Evolutionary conservation across 2,888 invertebrate species (phyloP), one percentile per base, ranked within the genome.

Genomic region (Eubasilissa splendida): DNA sequence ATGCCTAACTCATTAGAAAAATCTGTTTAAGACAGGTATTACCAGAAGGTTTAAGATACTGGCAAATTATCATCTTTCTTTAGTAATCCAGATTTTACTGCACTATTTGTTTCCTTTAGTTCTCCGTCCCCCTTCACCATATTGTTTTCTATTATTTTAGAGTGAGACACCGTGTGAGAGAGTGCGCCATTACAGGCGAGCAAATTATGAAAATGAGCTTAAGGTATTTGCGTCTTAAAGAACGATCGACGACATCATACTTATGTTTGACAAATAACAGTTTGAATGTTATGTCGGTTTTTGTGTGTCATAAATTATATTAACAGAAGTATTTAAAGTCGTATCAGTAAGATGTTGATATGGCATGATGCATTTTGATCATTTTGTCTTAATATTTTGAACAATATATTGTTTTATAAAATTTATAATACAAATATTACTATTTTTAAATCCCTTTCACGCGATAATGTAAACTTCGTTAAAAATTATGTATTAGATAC

Each of bases 191-290:
- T 91, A 94, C 93, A 85, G 94, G 94, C 89, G 94, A 94, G 88
- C 94, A 94, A 92, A 93, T 94, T 88, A 92, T 94, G 91, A 92
- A 92, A 92, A 94, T 94, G 94, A 93, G 93, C 88, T 89, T 94
- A 92, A 95, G 94, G 95, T 93, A 90, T 87, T 77, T 10, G n/a
- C 52, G 75, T 75, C 60, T 12, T 42, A 50, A 59, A 50, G 75
- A 60, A 60, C 75, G 31, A 8, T 73, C 58, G 70, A 70, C 14
- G 52, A 33, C 54, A 22, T 70, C 11, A n/a, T n/a, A 70, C 53
- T 53, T 54, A 11, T 53, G 52, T 70, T 70, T 70, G 70, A 70
- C 33, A 14, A 14, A 50, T 68, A 53, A 68, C 31, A 42, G 68
- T 52, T 70, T 63, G 63, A 63, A 22, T 63, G 63, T 63, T 9